Evolutionary conservation across 92 coral and sea anemone genomes (phyloP).

Genomic region (Heteractis magnifica): DNA sequence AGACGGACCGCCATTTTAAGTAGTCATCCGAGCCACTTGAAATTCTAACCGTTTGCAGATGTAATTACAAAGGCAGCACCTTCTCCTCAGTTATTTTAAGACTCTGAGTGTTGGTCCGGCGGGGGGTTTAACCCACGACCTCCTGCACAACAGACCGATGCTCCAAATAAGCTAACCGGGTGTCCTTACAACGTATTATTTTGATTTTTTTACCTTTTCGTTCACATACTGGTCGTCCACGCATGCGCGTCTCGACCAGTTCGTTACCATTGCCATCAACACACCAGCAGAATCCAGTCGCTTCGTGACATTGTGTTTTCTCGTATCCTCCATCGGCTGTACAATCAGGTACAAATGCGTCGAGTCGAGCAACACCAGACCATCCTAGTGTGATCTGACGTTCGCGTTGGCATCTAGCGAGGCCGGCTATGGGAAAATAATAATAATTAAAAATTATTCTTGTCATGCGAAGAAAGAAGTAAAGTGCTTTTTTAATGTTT

Average conservation of each 20-base stretch:
- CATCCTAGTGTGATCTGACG: constrained; percentile 67
- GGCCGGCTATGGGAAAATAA: constrained; percentile 14
- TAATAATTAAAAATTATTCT: too few relatives aligned
- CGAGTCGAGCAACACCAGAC: constrained; percentile 66
- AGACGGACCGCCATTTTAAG: too few relatives aligned
- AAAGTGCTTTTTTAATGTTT: too few relatives aligned
- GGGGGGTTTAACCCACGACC: too few relatives aligned
- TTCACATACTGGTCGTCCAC: constrained; percentile 71
- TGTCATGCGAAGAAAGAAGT: too few relatives aligned
- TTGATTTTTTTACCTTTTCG: constrained; percentile 47
- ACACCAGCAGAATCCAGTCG: constrained; percentile 93
- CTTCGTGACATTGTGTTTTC: constrained; percentile 73
- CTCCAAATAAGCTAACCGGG: too few relatives aligned
- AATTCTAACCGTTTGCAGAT: too few relatives aligned
- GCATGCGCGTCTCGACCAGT: constrained; percentile 64
- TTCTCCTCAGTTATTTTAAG: too few relatives aligned
- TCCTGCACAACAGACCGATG: too few relatives aligned
- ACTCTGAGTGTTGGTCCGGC: too few relatives aligned
- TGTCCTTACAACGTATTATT: background rate
- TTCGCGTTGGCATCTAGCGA: constrained; percentile 42
- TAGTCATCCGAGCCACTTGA: too few relatives aligned
- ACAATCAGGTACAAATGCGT: constrained; percentile 78
- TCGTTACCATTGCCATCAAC: constrained; percentile 84
- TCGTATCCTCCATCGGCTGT: constrained; percentile 75
- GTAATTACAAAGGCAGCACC: too few relatives aligned